Base-by-base conservation (phyloP, 2,113 vertebrate genomes). In the Coryphaenoides rupestris region DNA sequence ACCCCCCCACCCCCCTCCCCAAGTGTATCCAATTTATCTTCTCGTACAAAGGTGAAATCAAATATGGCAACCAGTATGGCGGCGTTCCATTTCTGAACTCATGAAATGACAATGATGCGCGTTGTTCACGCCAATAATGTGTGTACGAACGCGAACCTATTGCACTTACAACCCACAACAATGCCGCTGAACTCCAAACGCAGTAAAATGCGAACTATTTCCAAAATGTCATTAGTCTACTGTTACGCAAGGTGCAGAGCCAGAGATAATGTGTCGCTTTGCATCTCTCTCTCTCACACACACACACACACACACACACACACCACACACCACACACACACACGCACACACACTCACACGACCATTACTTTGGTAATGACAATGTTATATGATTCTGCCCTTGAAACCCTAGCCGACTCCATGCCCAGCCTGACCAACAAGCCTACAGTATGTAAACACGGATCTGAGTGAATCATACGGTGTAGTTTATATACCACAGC, bases 301-400 rank as follows among this genome's bases (percentile, higher is more conserved):
- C n/a, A n/a, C n/a, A n/a, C n/a, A n/a, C n/a, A n/a, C 69, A 69
- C 81, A 75, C 84, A 77, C 76, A 73, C 7, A 12, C 75, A n/a
- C n/a, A n/a, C n/a, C n/a, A n/a, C n/a, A n/a, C n/a, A n/a, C n/a
- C n/a, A n/a, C n/a, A n/a, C n/a, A n/a, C n/a, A n/a, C n/a, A n/a
- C n/a, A n/a, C n/a, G n/a, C n/a, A n/a, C n/a, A n/a, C n/a, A n/a
- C n/a, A 69, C 81, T 74, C 84, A 77, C 76, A 73, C 7, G 33
- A 74, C 70, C 76, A 79, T 73, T 79, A 72, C 74, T 72, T 81
- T 68, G 55, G 70, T 80, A 79, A 83, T 76, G 81, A 81, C 76
- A 80, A 61, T 53, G 82, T 72, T 82, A 81, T 72, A 80, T 16
- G 80, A 83, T 62, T 81, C 75, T 79, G 75, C 55, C 78, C 79